Evolutionary conservation across 2,113 vertebrate genomes (phyloP), one percentile per base, ranked within the genome.

Genomic region (Echinops telfairi): DNA sequence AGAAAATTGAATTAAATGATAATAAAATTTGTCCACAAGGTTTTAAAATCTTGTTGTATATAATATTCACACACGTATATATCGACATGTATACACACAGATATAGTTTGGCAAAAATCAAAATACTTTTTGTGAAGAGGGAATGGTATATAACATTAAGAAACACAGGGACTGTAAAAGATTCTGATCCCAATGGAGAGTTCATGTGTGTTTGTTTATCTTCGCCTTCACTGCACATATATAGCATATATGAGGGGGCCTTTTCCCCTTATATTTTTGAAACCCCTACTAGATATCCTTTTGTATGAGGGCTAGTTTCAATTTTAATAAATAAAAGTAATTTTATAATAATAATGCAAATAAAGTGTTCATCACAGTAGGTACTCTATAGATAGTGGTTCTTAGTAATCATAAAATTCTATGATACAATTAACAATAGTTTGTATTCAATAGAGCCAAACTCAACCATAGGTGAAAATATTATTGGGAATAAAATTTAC

Each of bases 401-500:
- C 23, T 66, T 84, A 53, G 2, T 53, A 85, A 83, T 77, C 57
- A 90, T 84, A 57, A 82, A 92, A 86, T 71, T 75, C 19, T 6
- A 83, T 36, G 87, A 87, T 68, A 19, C 40, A 79, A 83, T 79
- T 76, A 94, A 89, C 77, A 47, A 78, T 1, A 57, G 33, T 78
- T 82, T 71, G 71, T 16, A 85, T 31, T n/a, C 47, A 27, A 15
- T 70, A 82, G 47, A 71, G 12, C 2, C 75, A 84, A 64, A 76
- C 14, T 89, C 31, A 43, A 15, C 36, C 40, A 85, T 29, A 92
- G 15, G 43, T 80, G 25, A 73, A 78, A 91, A 38, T 85, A 78
- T 43, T 88, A 10, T 47, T 81, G 71, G 82, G 71, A 29, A 29
- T 60, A 95, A 53, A 87, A 93, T 76, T 70, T 78, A 78, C 36